Evolutionary conservation across 2,113 vertebrate genomes (phyloP).

Genomic region (Actenoides hombroni): DNA sequence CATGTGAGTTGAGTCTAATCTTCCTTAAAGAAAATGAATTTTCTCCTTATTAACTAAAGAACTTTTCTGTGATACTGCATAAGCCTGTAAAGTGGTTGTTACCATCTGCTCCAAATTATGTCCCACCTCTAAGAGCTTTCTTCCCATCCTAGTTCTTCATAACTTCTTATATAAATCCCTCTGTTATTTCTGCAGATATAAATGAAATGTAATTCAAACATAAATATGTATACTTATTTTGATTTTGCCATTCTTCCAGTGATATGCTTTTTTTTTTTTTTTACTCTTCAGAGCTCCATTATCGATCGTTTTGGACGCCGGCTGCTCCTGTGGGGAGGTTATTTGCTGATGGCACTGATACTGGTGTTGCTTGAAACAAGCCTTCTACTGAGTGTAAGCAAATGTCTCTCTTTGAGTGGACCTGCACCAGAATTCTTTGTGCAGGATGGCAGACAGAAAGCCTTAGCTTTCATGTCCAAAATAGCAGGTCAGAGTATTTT

Average conservation of each 20-base stretch:
- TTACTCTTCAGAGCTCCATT: conserved; percentile 70
- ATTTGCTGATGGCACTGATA: conserved; percentile 76
- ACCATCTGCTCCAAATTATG: background rate
- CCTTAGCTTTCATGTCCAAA: background rate
- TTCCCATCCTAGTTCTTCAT: background rate
- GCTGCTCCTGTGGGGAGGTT: conserved; percentile 77
- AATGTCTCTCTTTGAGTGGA: background rate
- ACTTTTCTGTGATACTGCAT: background rate
- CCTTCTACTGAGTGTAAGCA: conserved; percentile 75
- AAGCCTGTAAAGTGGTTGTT: background rate
- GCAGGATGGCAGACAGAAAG: background rate
- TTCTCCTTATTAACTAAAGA: background rate
- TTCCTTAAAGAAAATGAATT: background rate
- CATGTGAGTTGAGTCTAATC: background rate
- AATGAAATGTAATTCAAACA: background rate
- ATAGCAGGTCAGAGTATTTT: background rate
- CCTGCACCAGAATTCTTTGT: background rate
- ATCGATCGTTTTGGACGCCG: conserved; percentile 76
- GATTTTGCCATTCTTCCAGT: background rate
- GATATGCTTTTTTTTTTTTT: background rate
- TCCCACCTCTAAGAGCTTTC: background rate
- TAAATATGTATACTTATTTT: background rate
- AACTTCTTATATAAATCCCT: background rate
- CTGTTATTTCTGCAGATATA: background rate
- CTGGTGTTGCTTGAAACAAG: conserved; percentile 69